Conservation (phyloP, 2,888 invertebrate species). For the Agrenia bidenticulata region DNA sequence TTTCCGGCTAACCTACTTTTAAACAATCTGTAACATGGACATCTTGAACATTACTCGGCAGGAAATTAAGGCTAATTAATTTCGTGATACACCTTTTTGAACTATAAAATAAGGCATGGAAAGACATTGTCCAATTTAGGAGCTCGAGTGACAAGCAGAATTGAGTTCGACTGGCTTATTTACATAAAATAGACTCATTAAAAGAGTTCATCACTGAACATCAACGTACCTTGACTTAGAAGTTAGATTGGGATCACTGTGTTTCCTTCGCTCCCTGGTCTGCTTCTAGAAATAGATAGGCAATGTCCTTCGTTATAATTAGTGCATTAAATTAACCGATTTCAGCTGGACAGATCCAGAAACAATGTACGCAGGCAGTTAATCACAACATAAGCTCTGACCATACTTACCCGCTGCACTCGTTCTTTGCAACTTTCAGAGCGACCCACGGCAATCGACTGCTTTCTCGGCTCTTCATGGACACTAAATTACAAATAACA, state of each 20-base stretch:
- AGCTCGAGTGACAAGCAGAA: too few relatives aligned
- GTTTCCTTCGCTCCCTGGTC: constrained; percentile 70
- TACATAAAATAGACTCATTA: too few relatives aligned
- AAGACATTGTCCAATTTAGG: too few relatives aligned
- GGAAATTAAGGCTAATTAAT: constrained; percentile 2
- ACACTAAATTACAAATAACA: constrained; percentile 51
- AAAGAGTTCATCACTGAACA: too few relatives aligned
- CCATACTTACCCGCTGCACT: constrained; percentile 57
- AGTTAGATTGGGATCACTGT: constrained; percentile 77
- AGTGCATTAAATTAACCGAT: too few relatives aligned
- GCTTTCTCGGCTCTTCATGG: constrained; percentile 54
- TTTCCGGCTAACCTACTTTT: not conserved
- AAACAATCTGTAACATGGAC: not conserved
- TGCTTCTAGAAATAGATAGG: constrained; percentile 64
- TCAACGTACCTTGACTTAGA: constrained; percentile 56
- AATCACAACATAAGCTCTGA: too few relatives aligned
- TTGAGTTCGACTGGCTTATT: too few relatives aligned
- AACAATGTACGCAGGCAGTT: too few relatives aligned
- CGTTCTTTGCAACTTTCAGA: constrained; percentile 74
- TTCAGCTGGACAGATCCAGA: too few relatives aligned
- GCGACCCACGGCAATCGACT: constrained; percentile 60
- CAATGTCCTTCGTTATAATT: too few relatives aligned
- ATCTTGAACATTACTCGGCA: not conserved
- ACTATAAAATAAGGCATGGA: too few relatives aligned
- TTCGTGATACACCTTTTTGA: too few relatives aligned